phyloP scores from a whole-genome alignment of 2,888 invertebrate genomes.

The Philereme transversata region DNA sequence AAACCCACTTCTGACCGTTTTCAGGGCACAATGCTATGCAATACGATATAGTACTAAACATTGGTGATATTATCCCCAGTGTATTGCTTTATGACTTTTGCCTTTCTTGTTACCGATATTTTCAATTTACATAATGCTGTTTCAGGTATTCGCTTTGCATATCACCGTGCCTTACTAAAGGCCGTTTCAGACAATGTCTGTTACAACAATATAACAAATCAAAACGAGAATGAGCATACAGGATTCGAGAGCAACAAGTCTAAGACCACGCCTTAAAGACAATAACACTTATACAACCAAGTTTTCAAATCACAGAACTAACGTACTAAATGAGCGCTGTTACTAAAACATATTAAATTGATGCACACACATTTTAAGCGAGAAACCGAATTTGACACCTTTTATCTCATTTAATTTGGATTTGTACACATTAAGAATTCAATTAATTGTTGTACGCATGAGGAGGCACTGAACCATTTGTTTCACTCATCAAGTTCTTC shows the following conservation, averaged over 20 bases:
- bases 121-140: conserved; percentile 7
- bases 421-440: no score
- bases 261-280: conserved; percentile 48
- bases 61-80: conserved; percentile 6
- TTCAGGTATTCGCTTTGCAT: conserved; percentile 20
- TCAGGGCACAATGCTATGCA: conserved; percentile 24
- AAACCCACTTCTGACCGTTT: conserved; percentile 44
- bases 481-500: no score
- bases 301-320: conserved; percentile 56
- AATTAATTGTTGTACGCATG: no score
- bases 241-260: conserved; percentile 36
- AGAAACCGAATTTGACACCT: no score
- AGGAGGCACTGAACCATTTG: no score
- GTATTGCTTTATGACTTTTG: conserved; percentile 19
- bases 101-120: conserved; percentile 13
- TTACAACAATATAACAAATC: conserved; percentile 26
- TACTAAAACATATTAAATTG: background rate
- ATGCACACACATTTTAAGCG: no score
- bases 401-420: no score
- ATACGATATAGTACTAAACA: conserved; percentile 16
- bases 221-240: conserved; percentile 31
- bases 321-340: conserved; percentile 36
- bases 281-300: conserved; percentile 50
- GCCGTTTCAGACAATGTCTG: conserved; percentile 17
- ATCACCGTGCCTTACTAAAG: conserved; percentile 20